These are phyloP conservation scores for Heliothis virescens DNA, from an alignment of 1,140 invertebrate species.

Conservation along the genomic window DNA sequence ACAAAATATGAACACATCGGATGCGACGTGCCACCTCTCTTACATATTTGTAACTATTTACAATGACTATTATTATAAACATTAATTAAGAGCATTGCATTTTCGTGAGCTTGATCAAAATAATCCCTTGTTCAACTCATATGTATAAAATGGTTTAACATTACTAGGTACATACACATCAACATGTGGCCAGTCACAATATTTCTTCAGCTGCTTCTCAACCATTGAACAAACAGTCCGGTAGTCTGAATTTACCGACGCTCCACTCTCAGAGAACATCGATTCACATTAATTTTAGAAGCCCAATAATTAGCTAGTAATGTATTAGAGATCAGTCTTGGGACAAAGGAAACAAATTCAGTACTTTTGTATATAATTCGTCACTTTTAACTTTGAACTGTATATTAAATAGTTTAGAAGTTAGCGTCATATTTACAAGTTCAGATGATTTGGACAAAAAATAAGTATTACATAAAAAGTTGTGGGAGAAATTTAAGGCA, in stretches of 20 bases:
- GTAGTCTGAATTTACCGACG: slow-evolving; percentile 51
- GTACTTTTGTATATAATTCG: slow-evolving; percentile 56
- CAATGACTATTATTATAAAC: slow-evolving; percentile 84
- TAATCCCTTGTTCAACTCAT: slow-evolving; percentile 78
- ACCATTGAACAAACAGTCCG: slow-evolving; percentile 61
- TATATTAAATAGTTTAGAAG: slow-evolving; percentile 61
- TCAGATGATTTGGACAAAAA: slow-evolving; percentile 51
- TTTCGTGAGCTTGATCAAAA: slow-evolving; percentile 80
- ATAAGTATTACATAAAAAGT: slow-evolving; percentile 32
- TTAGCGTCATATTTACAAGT: slow-evolving; percentile 54
- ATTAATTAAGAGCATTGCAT: slow-evolving; percentile 83
- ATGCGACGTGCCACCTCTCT: slow-evolving; percentile 74
- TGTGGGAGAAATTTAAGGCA: slow-evolving; percentile 48
- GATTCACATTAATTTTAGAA: slow-evolving; percentile 37
- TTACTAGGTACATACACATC: slow-evolving; percentile 54
- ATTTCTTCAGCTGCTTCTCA: slow-evolving; percentile 50
- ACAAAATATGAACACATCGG: slow-evolving; percentile 82
- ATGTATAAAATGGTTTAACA: slow-evolving; percentile 37
- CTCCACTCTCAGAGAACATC: slow-evolving; percentile 26
- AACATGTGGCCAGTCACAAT: slow-evolving; percentile 60
- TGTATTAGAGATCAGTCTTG: slow-evolving; percentile 78
- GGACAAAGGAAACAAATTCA: slow-evolving; percentile 77
- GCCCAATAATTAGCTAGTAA: slow-evolving; percentile 62
- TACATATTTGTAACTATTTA: slow-evolving; percentile 85
- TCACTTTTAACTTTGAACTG: slow-evolving; percentile 61